phyloP scores from a whole-genome alignment of 2,113 vertebrate genomes.

The Sisor rabdophorus region DNA sequence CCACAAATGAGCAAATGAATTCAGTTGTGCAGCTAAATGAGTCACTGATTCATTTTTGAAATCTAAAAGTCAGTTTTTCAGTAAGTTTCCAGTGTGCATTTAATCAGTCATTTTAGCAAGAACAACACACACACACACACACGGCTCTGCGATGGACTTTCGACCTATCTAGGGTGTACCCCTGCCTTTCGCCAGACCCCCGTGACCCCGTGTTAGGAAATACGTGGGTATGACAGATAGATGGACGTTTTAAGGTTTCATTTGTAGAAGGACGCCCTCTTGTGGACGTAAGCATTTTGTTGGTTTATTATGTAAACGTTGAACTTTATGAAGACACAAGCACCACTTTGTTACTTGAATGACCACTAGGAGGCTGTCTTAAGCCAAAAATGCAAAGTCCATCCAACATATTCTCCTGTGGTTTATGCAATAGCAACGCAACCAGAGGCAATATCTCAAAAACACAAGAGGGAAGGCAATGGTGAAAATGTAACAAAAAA shows the following conservation, averaged over 20 bases:
- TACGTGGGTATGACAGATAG: too few relatives aligned
- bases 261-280: conserved; percentile 9
- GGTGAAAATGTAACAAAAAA: background rate
- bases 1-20: background rate
- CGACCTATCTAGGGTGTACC: too few relatives aligned
- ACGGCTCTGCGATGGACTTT: too few relatives aligned
- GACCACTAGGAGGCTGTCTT: conserved; percentile 50
- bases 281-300: background rate
- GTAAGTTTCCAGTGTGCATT: background rate
- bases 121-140: background rate
- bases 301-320: background rate
- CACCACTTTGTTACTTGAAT: background rate
- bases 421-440: conserved; percentile 70
- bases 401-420: conserved; percentile 53
- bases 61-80: too few relatives aligned
- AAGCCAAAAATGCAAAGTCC: conserved; percentile 36
- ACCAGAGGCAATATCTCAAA: conserved; percentile 52
- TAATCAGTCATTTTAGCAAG: background rate
- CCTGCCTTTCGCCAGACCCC: too few relatives aligned
- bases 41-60: too few relatives aligned
- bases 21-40: too few relatives aligned
- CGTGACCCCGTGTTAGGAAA: too few relatives aligned
- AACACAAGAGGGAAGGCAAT: conserved; percentile 10
- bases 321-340: background rate
- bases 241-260: background rate